A percentile compares a stretch with the other conserved stretches of the same genome.
Conservation (phyloP, 2,113 vertebrate genomes). For the Poeciliopsis retropinna region DNA sequence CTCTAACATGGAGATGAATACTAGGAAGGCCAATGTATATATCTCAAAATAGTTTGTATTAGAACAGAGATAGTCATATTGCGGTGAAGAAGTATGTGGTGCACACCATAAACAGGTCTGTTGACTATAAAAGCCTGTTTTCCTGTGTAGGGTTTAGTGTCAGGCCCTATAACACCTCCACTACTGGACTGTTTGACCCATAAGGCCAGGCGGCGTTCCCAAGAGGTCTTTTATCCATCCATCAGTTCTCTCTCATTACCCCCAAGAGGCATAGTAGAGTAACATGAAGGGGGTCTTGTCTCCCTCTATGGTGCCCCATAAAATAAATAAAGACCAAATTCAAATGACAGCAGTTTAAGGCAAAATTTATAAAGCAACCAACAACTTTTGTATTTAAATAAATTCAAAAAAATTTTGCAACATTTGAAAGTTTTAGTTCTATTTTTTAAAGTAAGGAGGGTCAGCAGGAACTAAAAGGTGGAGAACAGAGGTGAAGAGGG, state of each 20-base stretch:
- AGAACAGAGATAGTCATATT: background rate
- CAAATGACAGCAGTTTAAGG: conserved; percentile 39
- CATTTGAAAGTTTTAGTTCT: background rate
- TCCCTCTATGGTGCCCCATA: conserved; percentile 51
- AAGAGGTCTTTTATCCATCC: conserved; percentile 74
- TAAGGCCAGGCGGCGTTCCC: conserved; percentile 68
- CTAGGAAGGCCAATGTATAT: background rate
- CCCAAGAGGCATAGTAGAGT: conserved; percentile 65
- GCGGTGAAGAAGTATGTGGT: conserved; percentile 44
- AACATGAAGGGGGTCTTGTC: conserved; percentile 54
- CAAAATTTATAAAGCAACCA: background rate
- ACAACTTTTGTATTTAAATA: background rate
- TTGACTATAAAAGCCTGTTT: conserved; percentile 71
- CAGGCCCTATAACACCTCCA: conserved; percentile 73
- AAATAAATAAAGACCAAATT: conserved; percentile 55
- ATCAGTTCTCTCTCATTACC: conserved; percentile 78
- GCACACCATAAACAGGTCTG: conserved; percentile 39
- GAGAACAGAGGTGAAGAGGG: conserved; percentile 55
- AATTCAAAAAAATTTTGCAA: too few relatives aligned
- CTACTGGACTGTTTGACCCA: conserved; percentile 76
- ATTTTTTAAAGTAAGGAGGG: background rate
- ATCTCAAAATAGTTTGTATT: background rate
- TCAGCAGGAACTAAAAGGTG: conserved; percentile 22
- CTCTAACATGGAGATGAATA: background rate
- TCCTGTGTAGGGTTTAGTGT: conserved; percentile 67